Percentiles rank a stretch among this genome's conserved stretches.
These are phyloP conservation scores for Alosa sapidissima DNA, from an alignment of 2,797 vertebrate genomes.

Conservation along the genomic window DNA sequence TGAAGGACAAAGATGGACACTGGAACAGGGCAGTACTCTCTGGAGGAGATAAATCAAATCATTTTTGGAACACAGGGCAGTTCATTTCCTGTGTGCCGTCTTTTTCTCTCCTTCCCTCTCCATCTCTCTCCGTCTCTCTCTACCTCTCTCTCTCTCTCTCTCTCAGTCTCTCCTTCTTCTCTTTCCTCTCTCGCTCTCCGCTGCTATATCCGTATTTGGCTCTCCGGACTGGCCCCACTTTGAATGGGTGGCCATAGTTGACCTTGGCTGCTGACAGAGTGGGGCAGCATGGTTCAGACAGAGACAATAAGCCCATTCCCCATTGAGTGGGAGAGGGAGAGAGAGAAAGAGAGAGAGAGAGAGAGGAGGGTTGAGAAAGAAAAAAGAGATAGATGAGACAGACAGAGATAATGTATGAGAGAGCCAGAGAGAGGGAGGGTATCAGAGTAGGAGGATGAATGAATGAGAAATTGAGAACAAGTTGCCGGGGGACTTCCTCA, in stretches of 20 bases:
- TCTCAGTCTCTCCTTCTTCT: slow-evolving; percentile 37
- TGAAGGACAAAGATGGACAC: slow-evolving; percentile 30
- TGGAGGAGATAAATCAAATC: slow-evolving; percentile 61
- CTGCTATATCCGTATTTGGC: slow-evolving; percentile 62
- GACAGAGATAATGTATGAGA: slow-evolving; percentile 45
- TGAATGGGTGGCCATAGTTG: slow-evolving; percentile 72
- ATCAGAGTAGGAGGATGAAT: slow-evolving; percentile 4
- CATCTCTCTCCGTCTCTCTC: not conserved
- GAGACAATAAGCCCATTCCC: slow-evolving; percentile 67
- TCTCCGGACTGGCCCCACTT: slow-evolving; percentile 62
- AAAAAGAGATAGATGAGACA: slow-evolving; percentile 29
- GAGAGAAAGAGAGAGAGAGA: slow-evolving; percentile 5
- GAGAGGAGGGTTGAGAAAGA: not conserved
- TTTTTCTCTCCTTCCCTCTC: slow-evolving; percentile 5
- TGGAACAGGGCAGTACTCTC: slow-evolving; percentile 51
- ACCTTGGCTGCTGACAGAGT: slow-evolving; percentile 73
- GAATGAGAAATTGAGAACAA: slow-evolving; percentile 23
- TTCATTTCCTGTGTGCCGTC: slow-evolving; percentile 57
- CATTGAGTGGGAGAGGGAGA: slow-evolving; percentile 35
- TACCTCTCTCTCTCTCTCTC: not conserved
- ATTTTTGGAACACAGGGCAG: slow-evolving; percentile 57
- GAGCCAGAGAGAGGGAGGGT: slow-evolving; percentile 29
- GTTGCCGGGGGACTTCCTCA: not conserved
- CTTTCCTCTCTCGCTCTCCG: slow-evolving; percentile 27
- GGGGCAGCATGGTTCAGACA: slow-evolving; percentile 65